Percentiles rank a stretch among this genome's conserved stretches.
phyloP scores from a whole-genome alignment of 2,113 vertebrate species.

The Seriola quinqueradiata region DNA sequence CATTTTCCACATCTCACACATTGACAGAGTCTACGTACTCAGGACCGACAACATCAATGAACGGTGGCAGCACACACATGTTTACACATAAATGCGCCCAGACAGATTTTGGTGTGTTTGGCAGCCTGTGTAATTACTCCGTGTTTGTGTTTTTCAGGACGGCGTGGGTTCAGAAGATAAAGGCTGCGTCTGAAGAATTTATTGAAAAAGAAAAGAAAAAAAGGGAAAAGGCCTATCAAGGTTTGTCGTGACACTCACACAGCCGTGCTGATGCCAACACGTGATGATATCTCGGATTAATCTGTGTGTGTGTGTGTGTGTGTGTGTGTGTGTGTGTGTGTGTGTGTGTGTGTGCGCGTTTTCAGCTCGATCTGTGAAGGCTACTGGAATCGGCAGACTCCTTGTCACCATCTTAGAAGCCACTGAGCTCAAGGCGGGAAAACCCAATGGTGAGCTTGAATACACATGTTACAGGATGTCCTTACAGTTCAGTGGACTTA shows the following conservation, averaged over 20 bases:
- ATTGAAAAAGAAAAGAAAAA: constrained; percentile 95
- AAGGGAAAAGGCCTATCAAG: constrained; percentile 93
- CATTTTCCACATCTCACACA: constrained; percentile 96
- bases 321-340: constrained; percentile 35
- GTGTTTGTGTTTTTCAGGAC: constrained; percentile 83
- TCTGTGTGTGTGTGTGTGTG: not conserved
- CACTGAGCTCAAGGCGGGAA: constrained; percentile 92
- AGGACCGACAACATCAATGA: constrained; percentile 96
- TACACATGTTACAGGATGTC: not conserved
- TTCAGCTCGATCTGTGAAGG: constrained; percentile 92
- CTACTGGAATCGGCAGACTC: constrained; percentile 92
- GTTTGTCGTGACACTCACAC: constrained; percentile 77
- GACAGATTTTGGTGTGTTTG: not conserved
- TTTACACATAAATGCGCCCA: not conserved
- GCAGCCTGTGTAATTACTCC: not conserved
- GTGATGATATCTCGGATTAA: constrained; percentile 3
- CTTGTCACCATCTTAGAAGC: constrained; percentile 95
- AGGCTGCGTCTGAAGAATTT: constrained; percentile 92
- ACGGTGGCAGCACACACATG: constrained; percentile 82
- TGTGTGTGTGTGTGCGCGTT: constrained; percentile 34
- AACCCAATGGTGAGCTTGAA: constrained; percentile 88
- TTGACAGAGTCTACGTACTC: constrained; percentile 94
- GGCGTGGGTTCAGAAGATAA: constrained; percentile 99
- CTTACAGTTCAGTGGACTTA: not conserved
- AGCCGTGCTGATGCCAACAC: not conserved